Evolutionary conservation across 2,797 vertebrate species (phyloP).

Genomic region (Adelosebastes latens): DNA sequence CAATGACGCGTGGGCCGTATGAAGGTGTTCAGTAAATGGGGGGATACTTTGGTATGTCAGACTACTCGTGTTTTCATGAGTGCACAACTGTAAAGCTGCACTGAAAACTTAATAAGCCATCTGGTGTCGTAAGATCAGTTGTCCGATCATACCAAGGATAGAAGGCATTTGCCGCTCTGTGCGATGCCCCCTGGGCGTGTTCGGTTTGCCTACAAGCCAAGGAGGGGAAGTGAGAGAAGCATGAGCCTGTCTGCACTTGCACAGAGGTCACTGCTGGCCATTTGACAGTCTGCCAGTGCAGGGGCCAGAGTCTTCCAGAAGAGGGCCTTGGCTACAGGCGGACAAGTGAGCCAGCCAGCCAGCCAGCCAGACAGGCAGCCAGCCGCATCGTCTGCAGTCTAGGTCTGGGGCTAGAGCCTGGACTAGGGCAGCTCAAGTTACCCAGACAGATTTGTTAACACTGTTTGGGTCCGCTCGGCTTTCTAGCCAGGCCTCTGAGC

Average conservation of each 20-base stretch:
- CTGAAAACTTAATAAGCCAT: slow-evolving; percentile 34
- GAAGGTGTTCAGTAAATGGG: slow-evolving; percentile 4
- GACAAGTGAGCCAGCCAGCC: slow-evolving; percentile 66
- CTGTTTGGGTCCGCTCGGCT: slow-evolving; percentile 81
- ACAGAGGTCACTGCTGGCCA: slow-evolving; percentile 71
- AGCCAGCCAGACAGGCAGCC: slow-evolving; percentile 72
- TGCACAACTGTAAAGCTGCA: slow-evolving; percentile 23
- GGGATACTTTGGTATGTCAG: slow-evolving; percentile 18
- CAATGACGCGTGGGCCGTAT: slow-evolving; percentile 20
- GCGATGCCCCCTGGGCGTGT: slow-evolving; percentile 48
- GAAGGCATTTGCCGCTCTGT: slow-evolving; percentile 24
- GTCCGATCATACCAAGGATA: slow-evolving; percentile 9
- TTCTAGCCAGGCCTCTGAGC: slow-evolving; percentile 80
- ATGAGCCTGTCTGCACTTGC: slow-evolving; percentile 69
- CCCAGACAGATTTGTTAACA: slow-evolving; percentile 89
- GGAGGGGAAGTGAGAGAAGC: slow-evolving; percentile 55
- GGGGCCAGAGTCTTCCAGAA: slow-evolving; percentile 78
- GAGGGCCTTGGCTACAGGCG: slow-evolving; percentile 77
- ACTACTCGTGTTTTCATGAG: slow-evolving; percentile 15
- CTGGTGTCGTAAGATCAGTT: slow-evolving; percentile 22
- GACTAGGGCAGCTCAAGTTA: slow-evolving; percentile 84
- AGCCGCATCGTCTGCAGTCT: slow-evolving; percentile 77
- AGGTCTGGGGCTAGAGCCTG: slow-evolving; percentile 74
- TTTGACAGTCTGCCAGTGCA: slow-evolving; percentile 78
- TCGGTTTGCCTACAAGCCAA: slow-evolving; percentile 25